These are phyloP conservation scores for Lepidocolaptes lacrymiger DNA, from an alignment of 2,797 vertebrate genomes.

Conservation along the genomic window DNA sequence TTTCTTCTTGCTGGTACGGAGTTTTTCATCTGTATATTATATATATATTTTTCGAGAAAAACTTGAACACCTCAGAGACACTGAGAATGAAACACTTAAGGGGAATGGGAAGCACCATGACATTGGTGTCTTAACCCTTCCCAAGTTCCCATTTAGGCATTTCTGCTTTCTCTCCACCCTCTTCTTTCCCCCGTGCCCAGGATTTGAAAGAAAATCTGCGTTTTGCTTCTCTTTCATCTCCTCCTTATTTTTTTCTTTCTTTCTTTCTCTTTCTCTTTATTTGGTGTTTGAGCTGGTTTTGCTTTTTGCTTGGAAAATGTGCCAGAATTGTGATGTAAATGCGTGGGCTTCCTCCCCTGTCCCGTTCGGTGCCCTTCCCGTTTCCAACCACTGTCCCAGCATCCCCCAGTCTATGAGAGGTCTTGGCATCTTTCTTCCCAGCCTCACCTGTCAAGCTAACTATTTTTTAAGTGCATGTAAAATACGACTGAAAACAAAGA, in stretches of 20 bases:
- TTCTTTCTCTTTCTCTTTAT: neutral
- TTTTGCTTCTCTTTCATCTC: conserved; percentile 43
- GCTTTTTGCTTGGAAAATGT: conserved; percentile 87
- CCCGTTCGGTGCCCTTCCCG: conserved; percentile 2
- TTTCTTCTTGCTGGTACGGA: conserved; percentile 67
- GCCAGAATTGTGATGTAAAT: conserved; percentile 90
- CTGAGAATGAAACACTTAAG: conserved; percentile 15
- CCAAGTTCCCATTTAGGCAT: neutral
- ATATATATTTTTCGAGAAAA: conserved; percentile 39
- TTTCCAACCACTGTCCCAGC: conserved; percentile 30
- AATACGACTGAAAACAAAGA: conserved; percentile 79
- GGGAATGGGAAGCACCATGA: neutral
- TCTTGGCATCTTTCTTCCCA: conserved; percentile 61
- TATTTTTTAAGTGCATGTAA: conserved; percentile 89
- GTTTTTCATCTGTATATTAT: conserved; percentile 26
- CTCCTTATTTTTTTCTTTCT: neutral
- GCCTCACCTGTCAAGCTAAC: conserved; percentile 75
- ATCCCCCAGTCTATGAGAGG: conserved; percentile 51
- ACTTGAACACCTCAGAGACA: conserved; percentile 66
- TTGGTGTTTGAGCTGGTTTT: conserved; percentile 71
- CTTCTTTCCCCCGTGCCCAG: neutral
- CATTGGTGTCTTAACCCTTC: neutral
- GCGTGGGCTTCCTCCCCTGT: conserved; percentile 83
- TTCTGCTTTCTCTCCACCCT: neutral
- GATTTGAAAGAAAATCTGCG: conserved; percentile 26